A percentile compares a stretch with the other conserved stretches of the same genome.
Evolutionary conservation across 2,888 invertebrate genomes (phyloP).

Genomic region (Griposia aprilina): DNA sequence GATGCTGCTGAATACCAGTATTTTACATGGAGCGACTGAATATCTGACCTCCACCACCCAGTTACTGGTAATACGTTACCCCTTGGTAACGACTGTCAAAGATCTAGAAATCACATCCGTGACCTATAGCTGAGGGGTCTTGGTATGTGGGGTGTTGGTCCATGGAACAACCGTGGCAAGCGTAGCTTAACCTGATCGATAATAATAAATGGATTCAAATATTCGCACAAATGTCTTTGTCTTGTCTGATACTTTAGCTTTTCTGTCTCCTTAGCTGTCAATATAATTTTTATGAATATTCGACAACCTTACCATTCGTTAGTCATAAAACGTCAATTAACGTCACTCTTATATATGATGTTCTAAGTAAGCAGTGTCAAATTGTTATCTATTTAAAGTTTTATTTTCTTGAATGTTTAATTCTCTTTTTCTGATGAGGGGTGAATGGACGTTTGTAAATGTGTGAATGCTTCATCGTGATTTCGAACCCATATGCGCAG

Average conservation of each 20-base stretch:
- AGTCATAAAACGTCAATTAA: conserved; percentile 22
- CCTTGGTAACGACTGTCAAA: no score
- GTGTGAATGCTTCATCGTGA: neutral
- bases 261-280: neutral
- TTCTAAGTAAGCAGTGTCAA: conserved; percentile 3
- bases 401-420: neutral
- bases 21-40: no score
- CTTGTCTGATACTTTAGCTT: neutral
- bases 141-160: no score
- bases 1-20: no score
- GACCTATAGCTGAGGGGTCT: no score
- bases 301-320: neutral
- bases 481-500: neutral
- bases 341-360: conserved; percentile 18
- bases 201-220: neutral
- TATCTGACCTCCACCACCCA: no score
- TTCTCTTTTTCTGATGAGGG: neutral
- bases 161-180: no score
- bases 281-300: neutral
- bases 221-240: neutral
- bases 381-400: neutral
- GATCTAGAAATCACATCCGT: no score
- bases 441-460: neutral
- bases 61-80: no score
- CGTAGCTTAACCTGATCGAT: no score